These are phyloP conservation scores for Brachionus angularis DNA, from an alignment of 1,140 invertebrate genomes.

Conservation along the genomic window DNA sequence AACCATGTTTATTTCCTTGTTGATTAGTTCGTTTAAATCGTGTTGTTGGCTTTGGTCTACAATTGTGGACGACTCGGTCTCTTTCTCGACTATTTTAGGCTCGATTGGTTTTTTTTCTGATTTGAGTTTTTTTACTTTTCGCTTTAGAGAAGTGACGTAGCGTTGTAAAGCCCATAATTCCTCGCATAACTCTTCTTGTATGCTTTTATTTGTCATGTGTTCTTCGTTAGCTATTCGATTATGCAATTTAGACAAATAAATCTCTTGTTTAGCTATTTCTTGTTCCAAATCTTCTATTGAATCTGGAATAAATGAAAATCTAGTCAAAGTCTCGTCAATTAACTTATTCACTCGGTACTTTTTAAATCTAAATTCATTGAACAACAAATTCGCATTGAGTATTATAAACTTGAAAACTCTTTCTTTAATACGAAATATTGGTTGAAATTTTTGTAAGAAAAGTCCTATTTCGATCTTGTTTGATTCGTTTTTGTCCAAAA, in stretches of 20 bases:
- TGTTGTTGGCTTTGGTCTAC: too few relatives aligned
- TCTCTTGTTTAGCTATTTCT: constrained; percentile 38
- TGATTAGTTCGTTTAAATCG: background rate
- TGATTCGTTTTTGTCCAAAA: constrained; percentile 12
- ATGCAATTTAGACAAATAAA: constrained; percentile 36
- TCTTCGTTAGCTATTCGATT: constrained; percentile 36
- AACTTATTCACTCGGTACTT: constrained; percentile 5
- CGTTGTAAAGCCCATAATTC: constrained; percentile 38
- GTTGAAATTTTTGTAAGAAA: constrained; percentile 41
- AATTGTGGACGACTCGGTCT: too few relatives aligned
- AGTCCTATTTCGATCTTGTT: constrained; percentile 22
- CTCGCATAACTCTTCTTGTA: constrained; percentile 34
- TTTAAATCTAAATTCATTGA: constrained; percentile 27
- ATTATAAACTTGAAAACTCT: constrained; percentile 39
- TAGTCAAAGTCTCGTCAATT: background rate
- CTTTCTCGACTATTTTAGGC: background rate
- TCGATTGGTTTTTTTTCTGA: constrained; percentile 27
- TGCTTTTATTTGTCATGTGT: constrained; percentile 14
- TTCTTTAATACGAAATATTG: constrained; percentile 39
- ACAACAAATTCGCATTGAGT: background rate
- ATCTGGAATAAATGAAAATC: constrained; percentile 3
- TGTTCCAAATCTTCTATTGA: constrained; percentile 15
- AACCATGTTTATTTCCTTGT: constrained; percentile 14
- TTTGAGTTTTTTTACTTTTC: constrained; percentile 41
- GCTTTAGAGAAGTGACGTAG: constrained; percentile 32